phyloP scores from a whole-genome alignment of 2,888 invertebrate genomes.

The Tachina fera region DNA sequence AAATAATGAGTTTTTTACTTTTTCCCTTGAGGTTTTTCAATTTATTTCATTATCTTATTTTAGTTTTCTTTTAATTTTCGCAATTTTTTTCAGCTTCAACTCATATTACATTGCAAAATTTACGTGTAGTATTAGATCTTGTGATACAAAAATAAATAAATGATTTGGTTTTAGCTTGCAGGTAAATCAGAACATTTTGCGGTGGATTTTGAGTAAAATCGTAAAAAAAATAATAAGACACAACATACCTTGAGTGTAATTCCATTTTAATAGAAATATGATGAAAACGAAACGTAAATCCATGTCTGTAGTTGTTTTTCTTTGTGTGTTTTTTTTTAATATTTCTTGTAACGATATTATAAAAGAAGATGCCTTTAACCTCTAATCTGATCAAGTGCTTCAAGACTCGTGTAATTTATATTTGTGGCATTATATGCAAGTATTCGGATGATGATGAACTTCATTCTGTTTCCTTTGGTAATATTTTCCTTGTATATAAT shows the following conservation, averaged over 20 bases:
- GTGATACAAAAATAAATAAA: slow-evolving; percentile 6
- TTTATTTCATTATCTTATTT: background rate
- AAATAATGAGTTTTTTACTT: background rate
- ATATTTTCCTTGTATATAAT: background rate
- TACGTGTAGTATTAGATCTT: slow-evolving; percentile 11
- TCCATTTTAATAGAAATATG: slow-evolving; percentile 81
- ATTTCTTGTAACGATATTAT: slow-evolving; percentile 15
- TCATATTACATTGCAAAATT: slow-evolving; percentile 17
- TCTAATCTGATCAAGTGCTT: background rate
- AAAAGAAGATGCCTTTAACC: background rate
- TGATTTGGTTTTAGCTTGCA: background rate
- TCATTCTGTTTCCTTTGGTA: slow-evolving; percentile 16
- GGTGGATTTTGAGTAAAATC: background rate
- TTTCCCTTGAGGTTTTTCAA: background rate
- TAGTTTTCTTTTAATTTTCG: background rate
- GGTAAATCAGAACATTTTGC: background rate
- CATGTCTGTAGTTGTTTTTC: slow-evolving; percentile 74
- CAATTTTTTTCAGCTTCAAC: background rate
- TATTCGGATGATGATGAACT: background rate
- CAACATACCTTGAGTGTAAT: slow-evolving; percentile 79
- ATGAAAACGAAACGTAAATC: slow-evolving; percentile 80
- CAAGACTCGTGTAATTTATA: background rate
- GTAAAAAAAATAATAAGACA: background rate
- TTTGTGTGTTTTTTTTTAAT: background rate
- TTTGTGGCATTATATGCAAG: background rate